phyloP scores from a whole-genome alignment of 2,888 invertebrate genomes.

The Glomeris marginata region DNA sequence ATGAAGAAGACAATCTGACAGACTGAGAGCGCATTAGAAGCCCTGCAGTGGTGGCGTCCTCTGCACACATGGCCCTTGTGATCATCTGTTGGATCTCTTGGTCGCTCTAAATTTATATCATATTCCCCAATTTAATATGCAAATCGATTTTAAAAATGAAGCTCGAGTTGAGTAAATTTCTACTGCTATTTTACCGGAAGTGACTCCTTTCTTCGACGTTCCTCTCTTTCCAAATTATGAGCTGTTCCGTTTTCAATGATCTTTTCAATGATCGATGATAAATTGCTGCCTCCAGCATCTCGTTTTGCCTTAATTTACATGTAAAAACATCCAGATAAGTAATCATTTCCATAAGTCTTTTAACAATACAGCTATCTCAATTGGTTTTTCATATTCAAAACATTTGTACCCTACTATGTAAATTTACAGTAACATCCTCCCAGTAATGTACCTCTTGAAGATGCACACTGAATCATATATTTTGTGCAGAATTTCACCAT shows the following conservation, averaged over 20 bases:
- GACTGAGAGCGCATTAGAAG: background rate
- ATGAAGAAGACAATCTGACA: background rate
- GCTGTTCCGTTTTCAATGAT: constrained; percentile 3
- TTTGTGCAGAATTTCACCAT: too few relatives aligned
- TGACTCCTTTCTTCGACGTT: constrained; percentile 11
- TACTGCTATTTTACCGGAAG: constrained; percentile 7
- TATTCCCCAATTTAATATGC: background rate
- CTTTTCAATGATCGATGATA: constrained; percentile 8
- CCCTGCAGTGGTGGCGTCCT: background rate
- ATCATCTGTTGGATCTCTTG: constrained; percentile 14
- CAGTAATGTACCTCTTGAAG: too few relatives aligned
- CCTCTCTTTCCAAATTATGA: constrained; percentile 7
- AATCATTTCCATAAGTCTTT: too few relatives aligned
- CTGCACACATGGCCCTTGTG: constrained; percentile 10
- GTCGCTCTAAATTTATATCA: constrained; percentile 9
- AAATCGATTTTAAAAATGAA: constrained; percentile 1
- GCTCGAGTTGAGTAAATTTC: background rate
- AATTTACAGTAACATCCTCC: too few relatives aligned
- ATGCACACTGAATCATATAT: too few relatives aligned
- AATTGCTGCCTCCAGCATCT: constrained; percentile 11
- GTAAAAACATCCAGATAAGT: too few relatives aligned
- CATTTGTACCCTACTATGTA: too few relatives aligned
- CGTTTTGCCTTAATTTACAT: constrained; percentile 16
- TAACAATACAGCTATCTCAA: too few relatives aligned
- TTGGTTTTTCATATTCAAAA: too few relatives aligned